Conservation (phyloP, 2,113 vertebrate species). For the Chiloscyllium plagiosum region DNA sequence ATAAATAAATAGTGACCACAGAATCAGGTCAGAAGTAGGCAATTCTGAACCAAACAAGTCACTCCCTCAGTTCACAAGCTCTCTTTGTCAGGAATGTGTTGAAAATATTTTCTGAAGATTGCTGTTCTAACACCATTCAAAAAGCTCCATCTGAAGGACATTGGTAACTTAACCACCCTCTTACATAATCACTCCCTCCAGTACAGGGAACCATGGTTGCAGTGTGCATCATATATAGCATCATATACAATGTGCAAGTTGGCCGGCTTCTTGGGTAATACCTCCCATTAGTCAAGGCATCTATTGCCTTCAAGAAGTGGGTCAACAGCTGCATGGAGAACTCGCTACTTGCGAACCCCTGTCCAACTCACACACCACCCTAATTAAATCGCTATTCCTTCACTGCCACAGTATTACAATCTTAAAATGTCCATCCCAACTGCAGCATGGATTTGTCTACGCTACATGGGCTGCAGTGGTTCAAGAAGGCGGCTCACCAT, state of each 20-base stretch:
- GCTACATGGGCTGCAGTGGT: not conserved
- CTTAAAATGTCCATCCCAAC: not conserved
- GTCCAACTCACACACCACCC: not conserved
- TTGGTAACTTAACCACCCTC: not conserved
- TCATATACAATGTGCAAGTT: too few relatives aligned
- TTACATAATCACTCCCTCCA: too few relatives aligned
- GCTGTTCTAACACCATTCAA: not conserved
- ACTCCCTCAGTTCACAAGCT: not conserved
- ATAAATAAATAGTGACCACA: not conserved
- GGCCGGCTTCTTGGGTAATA: not conserved
- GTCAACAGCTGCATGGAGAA: not conserved
- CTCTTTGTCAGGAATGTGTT: not conserved
- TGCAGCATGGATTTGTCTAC: not conserved
- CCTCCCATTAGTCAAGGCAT: not conserved
- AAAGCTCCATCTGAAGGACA: not conserved
- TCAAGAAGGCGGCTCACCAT: not conserved
- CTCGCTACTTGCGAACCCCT: not conserved
- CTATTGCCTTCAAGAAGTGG: not conserved
- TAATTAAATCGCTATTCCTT: not conserved
- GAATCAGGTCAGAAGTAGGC: not conserved
- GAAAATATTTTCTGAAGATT: not conserved
- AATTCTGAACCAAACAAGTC: not conserved
- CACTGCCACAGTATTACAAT: not conserved
- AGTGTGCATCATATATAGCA: not conserved
- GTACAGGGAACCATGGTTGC: too few relatives aligned